Evolutionary conservation across 1,140 invertebrate species (phyloP), one percentile per base, ranked within the genome.

Genomic region (Saccostrea echinata): DNA sequence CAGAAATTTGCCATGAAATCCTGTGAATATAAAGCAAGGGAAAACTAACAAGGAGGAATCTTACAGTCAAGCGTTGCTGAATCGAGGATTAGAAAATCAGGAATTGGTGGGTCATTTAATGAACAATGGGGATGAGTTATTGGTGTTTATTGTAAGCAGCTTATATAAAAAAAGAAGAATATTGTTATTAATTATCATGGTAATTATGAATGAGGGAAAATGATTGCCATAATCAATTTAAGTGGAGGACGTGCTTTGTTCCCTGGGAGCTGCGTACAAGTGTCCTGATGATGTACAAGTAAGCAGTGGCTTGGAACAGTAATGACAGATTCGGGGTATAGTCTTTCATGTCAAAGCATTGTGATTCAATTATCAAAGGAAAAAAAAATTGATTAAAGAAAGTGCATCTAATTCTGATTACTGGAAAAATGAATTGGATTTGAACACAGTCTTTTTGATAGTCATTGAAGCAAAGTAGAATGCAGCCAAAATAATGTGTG

Each of bases 361-460:
- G 68, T 76, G 68, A 76, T 76, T 76, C 68, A 76, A 76, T 76
- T 76, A 76, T 33, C 30, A 76, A 76, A 76, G 57, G 68, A 76
- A 76, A 76, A 76, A 76, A 76, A 18, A 21, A 76, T 76, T 76
- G 68, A 76, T 76, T 30, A 76, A 76, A 76, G 68, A 76, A 76
- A 76, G 68, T 76, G 68, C 27, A 76, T 30, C 43, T 43, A 43
- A 33, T 76, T 76, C 24, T 30, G 68, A 76, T 76, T 76, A 27
- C 68, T 30, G 9, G 68, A 76, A 16, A 76, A 76, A 76, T 30
- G 68, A 30, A 33, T 33, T 76, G 30, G 27, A 35, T 27, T 27
- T 76, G 30, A 27, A 30, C 11, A 27, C 12, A 33, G 24, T 76
- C 68, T 76, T 76, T 76, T 76, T 76, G 68, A 30, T 12, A 76